A percentile compares a stretch with the other conserved stretches of the same genome.
Evolutionary conservation across 2,113 vertebrate species (phyloP).

Genomic region (Erythrocercus mccallii): DNA sequence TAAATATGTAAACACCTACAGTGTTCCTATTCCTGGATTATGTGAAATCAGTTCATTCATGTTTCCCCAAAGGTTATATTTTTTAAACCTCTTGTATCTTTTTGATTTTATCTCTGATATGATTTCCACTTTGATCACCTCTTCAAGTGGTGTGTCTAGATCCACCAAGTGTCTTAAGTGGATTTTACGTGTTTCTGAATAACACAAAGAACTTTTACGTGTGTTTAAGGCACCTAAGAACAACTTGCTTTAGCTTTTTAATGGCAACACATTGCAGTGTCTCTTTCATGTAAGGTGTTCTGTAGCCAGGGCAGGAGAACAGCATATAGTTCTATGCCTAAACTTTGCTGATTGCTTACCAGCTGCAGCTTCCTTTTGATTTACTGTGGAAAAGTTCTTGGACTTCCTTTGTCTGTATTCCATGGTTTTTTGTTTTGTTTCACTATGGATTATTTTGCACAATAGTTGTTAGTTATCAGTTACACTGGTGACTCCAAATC

Average conservation of each 20-base stretch:
- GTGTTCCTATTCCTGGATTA: neutral
- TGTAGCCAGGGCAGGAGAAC: neutral
- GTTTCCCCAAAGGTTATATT: neutral
- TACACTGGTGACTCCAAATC: neutral
- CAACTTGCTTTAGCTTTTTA: neutral
- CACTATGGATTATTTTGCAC: neutral
- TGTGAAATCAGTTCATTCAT: neutral
- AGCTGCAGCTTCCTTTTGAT: neutral
- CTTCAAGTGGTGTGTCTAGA: neutral
- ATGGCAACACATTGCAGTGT: neutral
- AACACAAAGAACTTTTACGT: neutral
- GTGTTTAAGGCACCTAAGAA: neutral
- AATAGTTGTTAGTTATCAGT: neutral
- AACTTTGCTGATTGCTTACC: neutral
- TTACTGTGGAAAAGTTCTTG: neutral
- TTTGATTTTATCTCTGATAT: neutral
- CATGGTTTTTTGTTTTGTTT: neutral
- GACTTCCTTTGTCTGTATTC: neutral
- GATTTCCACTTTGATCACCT: neutral
- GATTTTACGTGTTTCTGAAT: neutral
- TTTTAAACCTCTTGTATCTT: neutral
- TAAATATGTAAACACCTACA: neutral
- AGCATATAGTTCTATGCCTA: rapidly evolving
- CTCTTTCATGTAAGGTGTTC: neutral
- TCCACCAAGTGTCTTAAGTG: neutral